Percentiles rank a stretch among this genome's conserved stretches.
Conservation (phyloP, 2,888 invertebrate species). For the Amblyjoppa fuscipennis region DNA sequence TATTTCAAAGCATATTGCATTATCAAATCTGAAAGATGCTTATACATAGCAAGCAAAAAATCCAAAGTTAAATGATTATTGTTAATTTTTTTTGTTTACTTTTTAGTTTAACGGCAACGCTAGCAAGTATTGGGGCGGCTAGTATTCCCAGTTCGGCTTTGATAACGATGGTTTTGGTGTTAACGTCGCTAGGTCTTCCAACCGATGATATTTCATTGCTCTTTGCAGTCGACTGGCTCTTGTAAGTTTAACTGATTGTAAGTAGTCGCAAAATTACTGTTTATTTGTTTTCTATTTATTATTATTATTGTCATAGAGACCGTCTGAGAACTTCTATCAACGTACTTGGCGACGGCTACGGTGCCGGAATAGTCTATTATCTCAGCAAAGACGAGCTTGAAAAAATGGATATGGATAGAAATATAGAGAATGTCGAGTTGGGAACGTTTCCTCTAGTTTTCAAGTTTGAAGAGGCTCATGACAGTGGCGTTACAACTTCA, state of each 20-base stretch:
- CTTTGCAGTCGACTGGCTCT: constrained; percentile 89
- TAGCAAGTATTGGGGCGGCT: constrained; percentile 89
- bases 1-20: not conserved
- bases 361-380: constrained; percentile 91
- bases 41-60: too few species aligned
- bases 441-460: too few species aligned
- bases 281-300: too few species aligned
- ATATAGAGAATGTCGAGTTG: too few species aligned
- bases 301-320: constrained; percentile 83
- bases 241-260: constrained; percentile 84
- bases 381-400: constrained; percentile 87
- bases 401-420: too few species aligned
- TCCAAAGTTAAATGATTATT: not conserved
- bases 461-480: too few species aligned
- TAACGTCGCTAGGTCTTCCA: constrained; percentile 89
- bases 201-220: constrained; percentile 88
- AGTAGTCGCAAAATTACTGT: not conserved
- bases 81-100: constrained; percentile 8
- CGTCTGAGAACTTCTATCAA: constrained; percentile 89
- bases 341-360: constrained; percentile 91
- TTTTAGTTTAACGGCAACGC: constrained; percentile 88
- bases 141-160: constrained; percentile 89
- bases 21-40: not conserved
- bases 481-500: too few species aligned
- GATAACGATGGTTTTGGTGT: constrained; percentile 89